Percentiles rank a stretch among this genome's conserved stretches.
phyloP scores from a whole-genome alignment of 2,113 vertebrate genomes.

The Passer domesticus region DNA sequence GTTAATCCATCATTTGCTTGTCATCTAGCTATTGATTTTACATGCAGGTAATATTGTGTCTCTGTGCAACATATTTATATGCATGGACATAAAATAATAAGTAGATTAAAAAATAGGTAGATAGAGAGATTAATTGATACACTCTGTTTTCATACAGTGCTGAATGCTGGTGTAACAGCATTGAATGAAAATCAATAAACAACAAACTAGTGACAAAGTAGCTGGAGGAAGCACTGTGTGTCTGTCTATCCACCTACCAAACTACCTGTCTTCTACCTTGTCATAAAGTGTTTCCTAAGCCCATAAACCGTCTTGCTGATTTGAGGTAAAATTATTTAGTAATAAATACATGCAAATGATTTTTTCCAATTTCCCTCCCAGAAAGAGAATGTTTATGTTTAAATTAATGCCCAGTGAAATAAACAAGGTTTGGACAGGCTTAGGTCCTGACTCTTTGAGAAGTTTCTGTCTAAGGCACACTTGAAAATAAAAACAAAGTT shows the following conservation, averaged over 20 bases:
- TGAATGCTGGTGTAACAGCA: neutral
- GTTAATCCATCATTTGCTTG: conserved; percentile 28
- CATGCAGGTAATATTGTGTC: neutral
- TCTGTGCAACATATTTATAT: neutral
- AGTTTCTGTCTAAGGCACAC: neutral
- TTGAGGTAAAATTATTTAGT: neutral
- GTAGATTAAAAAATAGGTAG: neutral
- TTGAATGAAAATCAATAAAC: neutral
- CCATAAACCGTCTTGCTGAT: neutral
- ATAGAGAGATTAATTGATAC: neutral
- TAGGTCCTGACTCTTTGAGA: neutral
- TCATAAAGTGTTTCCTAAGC: neutral
- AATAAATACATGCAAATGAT: neutral
- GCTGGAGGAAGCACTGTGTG: neutral
- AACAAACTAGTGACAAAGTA: neutral
- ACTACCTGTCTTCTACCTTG: neutral
- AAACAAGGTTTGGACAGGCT: neutral
- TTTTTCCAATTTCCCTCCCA: neutral
- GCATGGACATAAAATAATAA: neutral
- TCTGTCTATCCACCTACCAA: neutral
- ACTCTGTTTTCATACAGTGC: neutral
- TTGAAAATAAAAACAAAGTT: neutral
- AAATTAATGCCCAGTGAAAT: neutral
- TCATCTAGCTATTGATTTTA: conserved; percentile 25
- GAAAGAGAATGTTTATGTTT: neutral